Evolutionary conservation across 2,797 vertebrate genomes (phyloP), one percentile per base, ranked within the genome.

Genomic region (Manis javanica): DNA sequence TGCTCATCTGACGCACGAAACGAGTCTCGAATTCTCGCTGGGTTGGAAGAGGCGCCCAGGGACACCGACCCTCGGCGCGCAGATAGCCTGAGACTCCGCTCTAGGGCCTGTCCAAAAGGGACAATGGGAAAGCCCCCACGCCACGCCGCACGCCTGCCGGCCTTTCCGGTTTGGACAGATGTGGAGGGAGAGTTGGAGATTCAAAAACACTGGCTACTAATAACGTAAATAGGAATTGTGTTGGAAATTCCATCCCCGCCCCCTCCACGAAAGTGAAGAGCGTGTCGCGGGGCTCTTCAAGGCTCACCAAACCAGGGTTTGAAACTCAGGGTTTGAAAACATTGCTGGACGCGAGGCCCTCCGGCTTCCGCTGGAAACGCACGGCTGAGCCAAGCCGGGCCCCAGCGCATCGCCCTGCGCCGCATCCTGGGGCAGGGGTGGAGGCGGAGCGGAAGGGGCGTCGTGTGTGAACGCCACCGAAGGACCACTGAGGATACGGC

Each of bases 1-100:
- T 78, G 87, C 77, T 64, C 84, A 59, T 92, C 66, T 90, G 90
- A 77, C 53, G 78, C 78, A 63, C 64, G 90, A 95, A 96, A 95
- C 13, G 66, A 88, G 87, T 63, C 63, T 86, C 23, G 8, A 63
- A 21, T 94, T 78, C 77, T 87, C 29, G 0, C 75, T 74, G 77
- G 75, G 63, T 95, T 59, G 81, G 15, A 88, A 89, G 69, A 88
- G 82, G 69, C 39, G 26, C 77, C 68, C 66, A 42, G 90, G 88
- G 90, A 83, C 69, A 82, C 26, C 14, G 34, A 69, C 84, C 78
- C 84, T 3, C 21, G 34, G 9, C 23, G 18, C 51, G 0, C 34
- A 53, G 49, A 29, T n/a, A 39, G 55, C 63, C 23, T 10, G 83
- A 87, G 69, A 31, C 78, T 72, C 42, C 1, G 24, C 34, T 64